Base-by-base conservation (phyloP, 1,140 invertebrate genomes). In the Platorchestia sp. region DNA sequence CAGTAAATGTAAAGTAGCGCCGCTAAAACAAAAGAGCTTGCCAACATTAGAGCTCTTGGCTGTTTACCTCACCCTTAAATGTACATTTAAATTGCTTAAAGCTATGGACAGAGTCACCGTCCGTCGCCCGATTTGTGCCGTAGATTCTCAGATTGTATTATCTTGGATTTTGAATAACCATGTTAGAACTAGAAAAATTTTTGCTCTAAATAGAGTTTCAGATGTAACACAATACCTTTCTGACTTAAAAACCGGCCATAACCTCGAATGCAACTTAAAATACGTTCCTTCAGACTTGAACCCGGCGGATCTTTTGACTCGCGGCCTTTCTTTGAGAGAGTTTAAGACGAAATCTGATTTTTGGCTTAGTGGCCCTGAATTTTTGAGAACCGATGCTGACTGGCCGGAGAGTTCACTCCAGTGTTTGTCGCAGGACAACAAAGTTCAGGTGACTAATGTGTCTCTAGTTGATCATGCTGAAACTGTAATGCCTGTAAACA, bases 101-200 rank as follows among this genome's bases (percentile, higher is more conserved):
- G 10, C 27, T 10, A 22, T 75, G 36, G 59, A 75, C 27, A 75
- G 59, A 36, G 59, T 75, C 36, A 3, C 27, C 36, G 59, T 75
- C 27, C 14, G 27, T 36, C 14, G 14, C 10, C 36, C 36, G 27
- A 75, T 27, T 22, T 22, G 14, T 36, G 59, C 10, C 27, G 36
- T 75, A 22, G 59, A 75, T 75, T 75, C 59, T 3, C 59, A 75
- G 27, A 75, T 75, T 22, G 44, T 47, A 14, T 16, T 95, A 1
- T 89, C 59, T 0, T 95, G 95, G 95, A 53, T 95, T 44, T 86
- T 95, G 7, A 95, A 95, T 47, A 22, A 43, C 5, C n/a, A 45
- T 0, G 43, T 86, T 16, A 89, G 86, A 43, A 95, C n/a, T 10
- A 95, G 86, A 47, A 95, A 95, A 86, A 27, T 95, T 14, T 86